Evolutionary conservation across 2,113 vertebrate genomes (phyloP).

Genomic region (Aphelocoma coerulescens): DNA sequence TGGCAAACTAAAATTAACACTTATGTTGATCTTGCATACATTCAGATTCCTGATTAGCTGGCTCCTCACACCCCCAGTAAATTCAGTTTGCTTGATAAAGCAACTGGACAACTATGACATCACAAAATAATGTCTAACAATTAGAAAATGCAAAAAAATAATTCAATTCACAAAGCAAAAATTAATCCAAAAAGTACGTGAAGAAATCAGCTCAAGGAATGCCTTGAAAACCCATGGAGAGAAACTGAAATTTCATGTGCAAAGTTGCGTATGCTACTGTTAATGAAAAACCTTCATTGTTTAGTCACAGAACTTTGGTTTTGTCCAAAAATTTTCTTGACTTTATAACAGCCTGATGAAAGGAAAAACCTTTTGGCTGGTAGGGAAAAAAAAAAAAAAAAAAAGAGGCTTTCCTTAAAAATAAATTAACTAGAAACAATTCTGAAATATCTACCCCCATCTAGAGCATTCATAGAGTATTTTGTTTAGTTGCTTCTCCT

Average conservation of each 20-base stretch:
- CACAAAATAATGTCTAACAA: not conserved
- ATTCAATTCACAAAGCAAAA: not conserved
- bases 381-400: not conserved
- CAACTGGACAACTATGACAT: not conserved
- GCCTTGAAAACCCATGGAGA: not conserved
- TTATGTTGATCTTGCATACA: not conserved
- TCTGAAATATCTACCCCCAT: not conserved
- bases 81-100: not conserved
- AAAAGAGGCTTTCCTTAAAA: not conserved
- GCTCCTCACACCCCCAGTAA: not conserved
- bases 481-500: not conserved
- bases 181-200: not conserved
- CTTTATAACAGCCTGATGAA: not conserved
- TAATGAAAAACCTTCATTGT: not conserved
- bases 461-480: not conserved
- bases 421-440: constrained; percentile 10
- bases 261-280: not conserved
- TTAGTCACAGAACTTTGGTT: not conserved
- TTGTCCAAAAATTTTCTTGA: not conserved
- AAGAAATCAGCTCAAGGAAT: not conserved
- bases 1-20: not conserved
- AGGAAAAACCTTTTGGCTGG: not conserved
- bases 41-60: not conserved
- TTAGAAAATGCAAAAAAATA: not conserved
- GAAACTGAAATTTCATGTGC: not conserved